Conservation (phyloP, 1,140 invertebrate species). For the Chlorops oryzae region DNA sequence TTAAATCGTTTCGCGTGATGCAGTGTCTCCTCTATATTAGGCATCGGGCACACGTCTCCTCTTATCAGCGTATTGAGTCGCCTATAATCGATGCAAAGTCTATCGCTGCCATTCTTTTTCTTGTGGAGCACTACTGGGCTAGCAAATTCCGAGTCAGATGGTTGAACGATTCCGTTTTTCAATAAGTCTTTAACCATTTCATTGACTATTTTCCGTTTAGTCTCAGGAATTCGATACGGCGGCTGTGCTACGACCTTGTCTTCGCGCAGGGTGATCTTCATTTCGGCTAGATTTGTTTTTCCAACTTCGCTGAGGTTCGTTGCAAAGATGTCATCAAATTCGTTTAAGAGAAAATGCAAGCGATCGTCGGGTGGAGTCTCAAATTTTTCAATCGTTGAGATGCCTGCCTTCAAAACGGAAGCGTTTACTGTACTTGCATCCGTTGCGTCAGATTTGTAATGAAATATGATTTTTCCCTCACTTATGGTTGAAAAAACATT, state of each 20-base stretch:
- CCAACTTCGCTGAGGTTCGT: neutral
- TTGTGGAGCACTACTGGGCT: constrained; percentile 25
- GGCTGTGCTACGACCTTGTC: constrained; percentile 13
- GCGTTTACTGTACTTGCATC: too few relatives aligned
- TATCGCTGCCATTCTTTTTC: constrained; percentile 23
- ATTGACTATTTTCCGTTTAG: constrained; percentile 23
- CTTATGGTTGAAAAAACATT: too few relatives aligned
- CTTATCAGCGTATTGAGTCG: constrained; percentile 42
- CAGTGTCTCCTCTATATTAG: constrained; percentile 48
- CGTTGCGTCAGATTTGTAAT: too few relatives aligned
- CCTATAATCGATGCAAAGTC: constrained; percentile 22
- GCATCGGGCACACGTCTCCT: constrained; percentile 51
- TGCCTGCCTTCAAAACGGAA: too few relatives aligned
- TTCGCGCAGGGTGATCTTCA: constrained; percentile 13
- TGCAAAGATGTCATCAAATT: constrained; percentile 1
- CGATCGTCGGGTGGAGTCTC: too few relatives aligned
- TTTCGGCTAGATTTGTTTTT: constrained; percentile 7
- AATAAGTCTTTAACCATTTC: constrained; percentile 20
- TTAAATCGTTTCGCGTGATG: constrained; percentile 36
- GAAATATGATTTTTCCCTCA: too few relatives aligned
- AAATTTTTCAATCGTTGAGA: too few relatives aligned
- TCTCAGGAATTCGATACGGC: constrained; percentile 23
- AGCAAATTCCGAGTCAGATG: constrained; percentile 24
- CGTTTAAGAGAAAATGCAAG: neutral
- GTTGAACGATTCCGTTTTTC: constrained; percentile 18